Conservation (phyloP, 2,888 invertebrate species). For the Malacosoma neustria region DNA sequence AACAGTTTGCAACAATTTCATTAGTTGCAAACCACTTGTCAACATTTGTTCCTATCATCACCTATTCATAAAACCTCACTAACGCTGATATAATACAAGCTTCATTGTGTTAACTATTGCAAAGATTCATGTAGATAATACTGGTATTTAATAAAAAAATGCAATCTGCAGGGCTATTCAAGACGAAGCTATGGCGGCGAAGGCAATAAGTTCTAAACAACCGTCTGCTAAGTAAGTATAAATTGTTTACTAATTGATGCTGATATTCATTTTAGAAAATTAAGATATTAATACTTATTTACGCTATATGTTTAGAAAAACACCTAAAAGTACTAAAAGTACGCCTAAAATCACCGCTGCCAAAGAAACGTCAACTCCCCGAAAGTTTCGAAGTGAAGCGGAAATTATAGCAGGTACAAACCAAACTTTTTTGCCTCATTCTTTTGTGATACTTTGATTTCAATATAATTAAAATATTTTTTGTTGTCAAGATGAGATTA, state of each 20-base stretch:
- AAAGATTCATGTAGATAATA: too few species aligned
- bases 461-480: background rate
- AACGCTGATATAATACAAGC: too few species aligned
- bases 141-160: too few species aligned
- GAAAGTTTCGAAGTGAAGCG: conserved; percentile 39
- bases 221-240: conserved; percentile 27
- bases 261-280: too few species aligned
- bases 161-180: conserved; percentile 40
- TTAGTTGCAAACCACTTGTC: too few species aligned
- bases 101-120: too few species aligned
- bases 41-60: too few species aligned
- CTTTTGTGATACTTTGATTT: background rate
- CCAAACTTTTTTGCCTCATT: background rate
- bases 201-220: conserved; percentile 18
- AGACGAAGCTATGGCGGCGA: conserved; percentile 31
- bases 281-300: too few species aligned
- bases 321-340: conserved; percentile 32
- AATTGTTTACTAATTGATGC: too few species aligned
- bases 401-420: conserved; percentile 48
- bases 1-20: too few species aligned
- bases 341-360: conserved; percentile 15
- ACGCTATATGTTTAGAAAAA: conserved; percentile 32
- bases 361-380: conserved; percentile 24
- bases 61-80: too few species aligned
- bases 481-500: conserved; percentile 36